Conservation (phyloP, 1,140 invertebrate genomes). For the Drosophila micromelanica region DNA sequence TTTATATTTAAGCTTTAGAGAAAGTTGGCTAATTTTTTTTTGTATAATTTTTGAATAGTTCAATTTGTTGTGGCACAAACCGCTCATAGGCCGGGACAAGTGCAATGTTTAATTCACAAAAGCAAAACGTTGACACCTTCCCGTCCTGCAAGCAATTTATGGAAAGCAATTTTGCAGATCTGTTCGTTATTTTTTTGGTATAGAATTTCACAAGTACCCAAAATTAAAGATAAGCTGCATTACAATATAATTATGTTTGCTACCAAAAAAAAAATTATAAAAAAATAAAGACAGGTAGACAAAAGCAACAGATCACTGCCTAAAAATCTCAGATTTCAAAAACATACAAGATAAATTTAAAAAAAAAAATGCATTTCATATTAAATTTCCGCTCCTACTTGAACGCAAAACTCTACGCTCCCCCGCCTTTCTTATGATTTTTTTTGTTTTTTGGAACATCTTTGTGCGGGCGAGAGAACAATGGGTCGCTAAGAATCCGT, state of each 20-base stretch:
- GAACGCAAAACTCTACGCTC: constrained; percentile 17
- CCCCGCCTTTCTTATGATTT: background rate
- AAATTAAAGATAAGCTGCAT: constrained; percentile 14
- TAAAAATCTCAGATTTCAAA: constrained; percentile 77
- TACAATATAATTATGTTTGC: constrained; percentile 46
- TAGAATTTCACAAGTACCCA: constrained; percentile 61
- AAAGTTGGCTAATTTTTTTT: background rate
- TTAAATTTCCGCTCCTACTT: constrained; percentile 80
- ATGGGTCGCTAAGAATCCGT: constrained; percentile 54
- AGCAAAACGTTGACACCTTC: constrained; percentile 84
- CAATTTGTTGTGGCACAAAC: constrained; percentile 43
- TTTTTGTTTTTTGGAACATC: background rate
- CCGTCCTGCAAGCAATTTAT: constrained; percentile 80
- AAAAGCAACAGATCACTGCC: constrained; percentile 56
- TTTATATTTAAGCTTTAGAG: constrained; percentile 8
- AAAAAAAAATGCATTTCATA: constrained; percentile 58
- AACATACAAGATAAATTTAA: constrained; percentile 30
- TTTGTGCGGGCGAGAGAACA: constrained; percentile 69
- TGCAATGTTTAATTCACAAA: constrained; percentile 81
- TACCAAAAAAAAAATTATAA: constrained; percentile 9
- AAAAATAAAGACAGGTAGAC: constrained; percentile 57
- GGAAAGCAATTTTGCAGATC: constrained; percentile 9
- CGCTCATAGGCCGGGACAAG: constrained; percentile 84
- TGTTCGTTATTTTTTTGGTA: constrained; percentile 3
- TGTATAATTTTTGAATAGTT: background rate